Evolutionary conservation across 2,888 invertebrate species (phyloP), one percentile per base, ranked within the genome.

Genomic region (Chloromyia formosa): DNA sequence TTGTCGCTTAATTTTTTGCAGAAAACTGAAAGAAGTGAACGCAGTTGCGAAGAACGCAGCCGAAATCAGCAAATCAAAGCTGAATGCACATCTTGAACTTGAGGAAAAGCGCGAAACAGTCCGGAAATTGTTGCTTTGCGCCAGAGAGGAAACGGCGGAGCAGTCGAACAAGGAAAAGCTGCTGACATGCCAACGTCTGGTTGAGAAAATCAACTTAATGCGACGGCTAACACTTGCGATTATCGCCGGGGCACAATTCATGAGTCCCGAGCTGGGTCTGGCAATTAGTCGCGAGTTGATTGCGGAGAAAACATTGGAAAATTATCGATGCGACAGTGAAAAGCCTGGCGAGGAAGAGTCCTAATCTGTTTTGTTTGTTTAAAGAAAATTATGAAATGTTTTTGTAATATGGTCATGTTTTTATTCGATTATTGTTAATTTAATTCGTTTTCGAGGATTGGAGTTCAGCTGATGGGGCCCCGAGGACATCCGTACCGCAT

Each of bases 161-260:
- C 9, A 20, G 14, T 12, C 14, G 14, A 10, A 49, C 7, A 35
- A 35, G 14, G 61, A 61, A 27, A 27, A 7, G 23, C 3, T 35
- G n/a, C 12, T 4, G 14, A 42, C 5, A 9, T 3, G 12, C 3
- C 9, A 12, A 45, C 42, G 66, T 10, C 18, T 66, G 12, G 20
- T 66, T 4, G 45, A 45, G 1, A 66, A 66, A 66, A 45, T 66
- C 10, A 66, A 66, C 18, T 66, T 42, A 10, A 66, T 66, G 42
- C 42, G 66, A 40, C 40, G 14, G 1, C 3, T 66, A 1, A 16
- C 45, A 0, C 45, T 66, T 10, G 23, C 42, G 5, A 22, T 66
- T 12, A 4, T 45, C 5, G 1, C 66, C 3, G 42, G 9, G 9
- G 14, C 42, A 9, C 10, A 45, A 10, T 16, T 7, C 9, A 9